Percentiles rank a stretch among this genome's conserved stretches.
Evolutionary conservation across 2,797 vertebrate genomes (phyloP).

Genomic region (Cephalopachus bancanus): DNA sequence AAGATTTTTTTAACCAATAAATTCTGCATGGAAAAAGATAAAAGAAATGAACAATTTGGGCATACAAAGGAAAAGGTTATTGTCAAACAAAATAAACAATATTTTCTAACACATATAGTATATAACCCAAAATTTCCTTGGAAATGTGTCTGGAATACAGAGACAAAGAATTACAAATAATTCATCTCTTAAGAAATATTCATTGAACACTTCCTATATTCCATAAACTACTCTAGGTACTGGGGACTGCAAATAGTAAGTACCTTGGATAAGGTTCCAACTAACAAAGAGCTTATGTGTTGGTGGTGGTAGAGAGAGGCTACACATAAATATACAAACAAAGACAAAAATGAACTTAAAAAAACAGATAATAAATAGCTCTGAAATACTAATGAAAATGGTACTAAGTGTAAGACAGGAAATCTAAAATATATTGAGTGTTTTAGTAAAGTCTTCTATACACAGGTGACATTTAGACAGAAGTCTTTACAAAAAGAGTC

Average conservation of each 20-base stretch:
- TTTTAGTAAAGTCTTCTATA: not conserved
- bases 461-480: not conserved
- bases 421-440: not conserved
- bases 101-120: not conserved
- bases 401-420: not conserved
- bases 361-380: not conserved
- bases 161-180: not conserved
- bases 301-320: not conserved
- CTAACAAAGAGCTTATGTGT: not conserved
- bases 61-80: slow-evolving; percentile 16
- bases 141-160: not conserved
- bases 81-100: not conserved
- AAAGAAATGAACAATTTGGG: not conserved
- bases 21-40: not conserved
- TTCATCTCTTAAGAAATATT: not conserved
- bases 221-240: not conserved
- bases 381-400: not conserved
- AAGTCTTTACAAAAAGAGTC: not conserved
- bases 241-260: not conserved
- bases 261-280: not conserved
- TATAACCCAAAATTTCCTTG: not conserved
- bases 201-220: not conserved
- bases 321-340: too few species aligned
- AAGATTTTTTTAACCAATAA: not conserved
- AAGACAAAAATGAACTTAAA: not conserved